Percentiles rank a stretch among this genome's conserved stretches.
phyloP scores from a whole-genome alignment of 2,888 invertebrate species.

The Spodoptera littoralis region DNA sequence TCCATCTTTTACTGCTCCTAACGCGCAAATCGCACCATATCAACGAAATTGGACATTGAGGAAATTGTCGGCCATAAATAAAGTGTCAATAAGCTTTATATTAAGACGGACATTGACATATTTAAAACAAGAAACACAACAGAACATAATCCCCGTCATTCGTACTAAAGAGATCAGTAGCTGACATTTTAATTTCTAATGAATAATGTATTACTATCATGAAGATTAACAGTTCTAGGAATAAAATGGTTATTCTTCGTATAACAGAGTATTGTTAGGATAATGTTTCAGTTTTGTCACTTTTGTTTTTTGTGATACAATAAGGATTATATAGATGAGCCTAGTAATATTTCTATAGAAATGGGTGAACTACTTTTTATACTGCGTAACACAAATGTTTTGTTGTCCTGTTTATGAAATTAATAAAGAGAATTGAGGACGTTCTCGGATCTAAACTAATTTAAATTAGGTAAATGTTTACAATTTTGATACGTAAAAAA shows the following conservation, averaged over 20 bases:
- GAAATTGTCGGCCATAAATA: too few species aligned
- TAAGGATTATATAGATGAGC: constrained; percentile 12
- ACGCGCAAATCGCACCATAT: too few species aligned
- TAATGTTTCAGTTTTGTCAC: constrained; percentile 19
- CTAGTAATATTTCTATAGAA: constrained; percentile 11
- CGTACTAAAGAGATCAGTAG: constrained; percentile 27
- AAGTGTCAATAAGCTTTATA: too few species aligned
- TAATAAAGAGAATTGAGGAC: not conserved
- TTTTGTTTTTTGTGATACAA: constrained; percentile 32
- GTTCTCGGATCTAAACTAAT: too few species aligned
- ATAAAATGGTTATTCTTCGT: constrained; percentile 3
- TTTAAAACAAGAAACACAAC: constrained; percentile 4
- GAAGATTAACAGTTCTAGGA: constrained; percentile 19
- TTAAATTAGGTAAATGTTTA: too few species aligned
- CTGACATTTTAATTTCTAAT: constrained; percentile 34
- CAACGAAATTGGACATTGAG: too few species aligned
- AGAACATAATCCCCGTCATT: constrained; percentile 4
- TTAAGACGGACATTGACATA: not conserved
- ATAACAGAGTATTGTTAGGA: constrained; percentile 12
- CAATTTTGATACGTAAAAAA: too few species aligned
- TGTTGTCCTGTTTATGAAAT: constrained; percentile 2
- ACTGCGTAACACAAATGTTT: not conserved
- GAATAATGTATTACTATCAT: constrained; percentile 37
- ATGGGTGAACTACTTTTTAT: constrained; percentile 3
- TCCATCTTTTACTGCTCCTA: not conserved